Conservation (phyloP, 1,140 invertebrate genomes). For the Diuraphis noxia region DNA sequence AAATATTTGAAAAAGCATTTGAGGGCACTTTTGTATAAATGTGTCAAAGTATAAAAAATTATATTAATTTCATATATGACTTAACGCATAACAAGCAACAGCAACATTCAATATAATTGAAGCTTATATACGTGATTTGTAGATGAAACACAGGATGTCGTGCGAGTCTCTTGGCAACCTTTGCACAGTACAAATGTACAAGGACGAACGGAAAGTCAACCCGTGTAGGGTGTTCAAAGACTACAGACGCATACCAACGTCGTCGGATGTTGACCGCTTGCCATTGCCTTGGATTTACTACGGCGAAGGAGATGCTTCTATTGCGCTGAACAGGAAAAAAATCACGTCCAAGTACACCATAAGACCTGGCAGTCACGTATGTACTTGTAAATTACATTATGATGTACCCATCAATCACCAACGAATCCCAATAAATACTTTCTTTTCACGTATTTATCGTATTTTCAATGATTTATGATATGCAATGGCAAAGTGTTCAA, state of each 20-base stretch:
- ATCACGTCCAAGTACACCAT: conserved; percentile 65
- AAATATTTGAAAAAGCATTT: conserved; percentile 63
- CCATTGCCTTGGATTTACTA: conserved; percentile 66
- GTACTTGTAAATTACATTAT: neutral
- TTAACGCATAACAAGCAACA: neutral
- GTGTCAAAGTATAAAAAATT: conserved; percentile 61
- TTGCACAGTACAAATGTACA: conserved; percentile 68
- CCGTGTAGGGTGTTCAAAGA: conserved; percentile 63
- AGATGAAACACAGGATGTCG: conserved; percentile 64
- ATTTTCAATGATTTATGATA: neutral
- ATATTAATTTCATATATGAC: neutral
- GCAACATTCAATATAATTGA: neutral
- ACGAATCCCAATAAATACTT: neutral
- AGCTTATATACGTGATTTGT: conserved; percentile 38
- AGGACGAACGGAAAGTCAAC: conserved; percentile 61
- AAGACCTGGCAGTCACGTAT: conserved; percentile 55
- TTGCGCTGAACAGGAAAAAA: conserved; percentile 62
- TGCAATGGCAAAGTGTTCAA: neutral
- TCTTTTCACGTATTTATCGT: neutral
- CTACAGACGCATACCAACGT: conserved; percentile 60
- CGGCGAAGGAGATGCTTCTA: conserved; percentile 61
- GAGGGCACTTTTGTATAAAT: conserved; percentile 62
- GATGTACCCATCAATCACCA: neutral
- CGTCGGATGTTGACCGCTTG: conserved; percentile 57
- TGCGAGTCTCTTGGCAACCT: conserved; percentile 74